phyloP scores from a whole-genome alignment of 2,113 vertebrate genomes.

The Burhinus oedicnemus region DNA sequence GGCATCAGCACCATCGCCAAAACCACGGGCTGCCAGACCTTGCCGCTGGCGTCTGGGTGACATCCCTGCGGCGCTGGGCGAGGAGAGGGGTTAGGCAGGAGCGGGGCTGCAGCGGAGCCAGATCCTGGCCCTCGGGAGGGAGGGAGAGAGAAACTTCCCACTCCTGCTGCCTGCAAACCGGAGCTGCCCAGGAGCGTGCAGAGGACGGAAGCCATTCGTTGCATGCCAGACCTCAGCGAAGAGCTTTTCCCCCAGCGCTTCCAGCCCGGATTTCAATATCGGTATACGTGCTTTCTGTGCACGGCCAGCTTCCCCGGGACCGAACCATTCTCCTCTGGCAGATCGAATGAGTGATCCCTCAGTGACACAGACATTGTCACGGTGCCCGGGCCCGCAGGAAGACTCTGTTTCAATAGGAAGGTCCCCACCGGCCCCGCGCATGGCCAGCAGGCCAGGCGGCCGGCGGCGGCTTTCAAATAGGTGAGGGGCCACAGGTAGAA shows the following conservation, averaged over 20 bases:
- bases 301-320: neutral
- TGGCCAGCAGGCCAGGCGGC: neutral
- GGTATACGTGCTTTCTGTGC: neutral
- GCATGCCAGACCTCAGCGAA: neutral
- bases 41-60: rapidly evolving
- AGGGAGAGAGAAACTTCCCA: neutral
- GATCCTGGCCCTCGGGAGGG: too few species aligned
- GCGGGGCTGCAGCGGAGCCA: rapidly evolving
- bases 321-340: neutral
- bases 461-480: neutral
- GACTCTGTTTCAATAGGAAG: neutral
- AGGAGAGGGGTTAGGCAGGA: neutral
- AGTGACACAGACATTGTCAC: neutral
- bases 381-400: neutral
- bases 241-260: neutral
- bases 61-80: neutral
- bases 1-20: neutral
- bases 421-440: neutral
- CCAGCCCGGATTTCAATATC: neutral
- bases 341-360: neutral
- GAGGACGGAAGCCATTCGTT: rapidly evolving
- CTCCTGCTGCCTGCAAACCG: neutral
- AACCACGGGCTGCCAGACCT: neutral
- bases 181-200: neutral
- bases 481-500: constrained; percentile 56